Percentiles rank a stretch among this genome's conserved stretches.
These are phyloP conservation scores for Chrosomus eos DNA, from an alignment of 2,797 vertebrate species.

Conservation along the genomic window DNA sequence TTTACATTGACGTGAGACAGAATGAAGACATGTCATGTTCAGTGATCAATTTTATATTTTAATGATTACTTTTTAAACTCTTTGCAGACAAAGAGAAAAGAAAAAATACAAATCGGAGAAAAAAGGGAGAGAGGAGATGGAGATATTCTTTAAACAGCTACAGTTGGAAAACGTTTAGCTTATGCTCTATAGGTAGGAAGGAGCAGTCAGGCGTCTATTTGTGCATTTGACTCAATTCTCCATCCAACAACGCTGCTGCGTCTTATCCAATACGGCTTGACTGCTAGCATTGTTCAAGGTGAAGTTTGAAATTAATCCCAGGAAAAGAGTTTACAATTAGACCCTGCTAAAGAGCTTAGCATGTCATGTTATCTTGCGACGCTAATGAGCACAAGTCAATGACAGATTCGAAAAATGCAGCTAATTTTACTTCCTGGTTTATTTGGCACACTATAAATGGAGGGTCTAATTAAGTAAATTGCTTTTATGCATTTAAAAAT, in stretches of 20 bases:
- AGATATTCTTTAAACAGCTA: conserved; percentile 21
- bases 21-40: conserved; percentile 5
- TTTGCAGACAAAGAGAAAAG: not conserved
- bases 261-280: conserved; percentile 28
- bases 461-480: not conserved
- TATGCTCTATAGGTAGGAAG: conserved; percentile 55
- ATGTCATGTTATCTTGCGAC: conserved; percentile 24
- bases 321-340: conserved; percentile 45
- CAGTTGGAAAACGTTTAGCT: not conserved
- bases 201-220: conserved; percentile 54
- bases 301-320: conserved; percentile 51
- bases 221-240: conserved; percentile 6
- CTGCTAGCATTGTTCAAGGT: conserved; percentile 42
- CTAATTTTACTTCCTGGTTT: not conserved
- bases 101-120: conserved; percentile 27
- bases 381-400: conserved; percentile 36
- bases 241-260: not conserved
- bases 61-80: not conserved
- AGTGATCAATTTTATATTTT: not conserved
- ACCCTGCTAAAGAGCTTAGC: conserved; percentile 35
- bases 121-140: conserved; percentile 22
- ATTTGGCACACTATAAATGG: not conserved
- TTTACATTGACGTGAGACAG: not conserved
- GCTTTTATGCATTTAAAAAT: not conserved
- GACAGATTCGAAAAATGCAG: not conserved